Evolutionary conservation across 2,113 vertebrate species (phyloP), one percentile per base, ranked within the genome.

Genomic region (Dicerorhinus sumatrensis): DNA sequence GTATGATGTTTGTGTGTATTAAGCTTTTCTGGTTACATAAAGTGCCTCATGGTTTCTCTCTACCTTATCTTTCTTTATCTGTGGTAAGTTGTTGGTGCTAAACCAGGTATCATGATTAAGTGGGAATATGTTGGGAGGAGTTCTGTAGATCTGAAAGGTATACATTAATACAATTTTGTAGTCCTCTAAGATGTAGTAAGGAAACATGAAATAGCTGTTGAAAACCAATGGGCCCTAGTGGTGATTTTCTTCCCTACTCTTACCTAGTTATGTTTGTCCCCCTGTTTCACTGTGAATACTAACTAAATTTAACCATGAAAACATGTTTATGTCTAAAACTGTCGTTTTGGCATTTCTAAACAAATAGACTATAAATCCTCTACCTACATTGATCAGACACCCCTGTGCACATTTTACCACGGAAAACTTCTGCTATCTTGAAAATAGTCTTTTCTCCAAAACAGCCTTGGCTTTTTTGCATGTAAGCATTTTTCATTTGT

Each of bases 401-500:
- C 76, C 33, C 23, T 95, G 58, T 88, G 81, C 31, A 97, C 77
- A 76, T 80, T 96, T 92, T 96, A 93, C 39, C 63, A 72, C 93
- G 48, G 92, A 83, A 92, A 70, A 93, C 60, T 96, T 96, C 7
- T 90, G 70, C 76, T 83, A 1, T 75, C 88, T 94, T 92, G 84
- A 97, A 95, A 96, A 81, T 65, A 86, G 39, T 93, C 13, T 85
- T 85, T 92, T 96, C 62, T 96, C 31, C 77, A 94, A 93, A 97
- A 56, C 27, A 94, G 39, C 25, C 42, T 96, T 94, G 77, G 56
- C 88, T 65, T 96, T 97, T 96, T 97, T 93, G 42, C 72, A 96
- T 95, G n/a, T 82, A 96, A 95, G 91, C 84, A 93, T 94, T 96
- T 97, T 97, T 97, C 89, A 93, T 96, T 96, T 98, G 94, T 97